These are phyloP conservation scores for Trimorus sp. DNA, from an alignment of 2,888 invertebrate genomes.

Conservation along the genomic window DNA sequence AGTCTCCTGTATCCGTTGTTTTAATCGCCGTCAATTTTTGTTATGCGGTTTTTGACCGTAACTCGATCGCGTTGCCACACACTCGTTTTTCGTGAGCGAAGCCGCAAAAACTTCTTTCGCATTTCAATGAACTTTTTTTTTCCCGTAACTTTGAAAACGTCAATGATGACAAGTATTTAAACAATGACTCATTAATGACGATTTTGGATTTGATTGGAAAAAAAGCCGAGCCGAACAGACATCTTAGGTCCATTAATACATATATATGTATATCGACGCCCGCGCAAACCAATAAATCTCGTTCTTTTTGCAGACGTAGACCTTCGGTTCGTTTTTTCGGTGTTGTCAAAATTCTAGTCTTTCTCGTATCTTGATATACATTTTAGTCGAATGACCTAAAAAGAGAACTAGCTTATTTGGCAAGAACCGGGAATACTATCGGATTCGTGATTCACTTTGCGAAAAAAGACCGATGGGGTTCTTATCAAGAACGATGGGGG, in stretches of 20 bases:
- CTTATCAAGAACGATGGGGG: not conserved
- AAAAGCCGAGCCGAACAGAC: not conserved
- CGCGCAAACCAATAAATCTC: conserved; percentile 17
- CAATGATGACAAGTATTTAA: too few species aligned
- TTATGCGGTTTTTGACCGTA: conserved; percentile 36
- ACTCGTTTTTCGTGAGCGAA: too few species aligned
- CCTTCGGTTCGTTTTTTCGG: conserved; percentile 23
- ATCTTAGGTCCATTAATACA: conserved; percentile 10
- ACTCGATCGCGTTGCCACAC: too few species aligned
- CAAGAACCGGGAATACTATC: conserved; percentile 17
- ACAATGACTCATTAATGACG: too few species aligned
- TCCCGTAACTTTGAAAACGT: too few species aligned
- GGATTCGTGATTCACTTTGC: not conserved
- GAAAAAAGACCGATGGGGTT: not conserved
- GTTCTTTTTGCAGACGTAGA: not conserved
- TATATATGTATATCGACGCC: conserved; percentile 16
- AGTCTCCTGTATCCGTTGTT: conserved; percentile 21
- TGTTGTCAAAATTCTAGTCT: conserved; percentile 5
- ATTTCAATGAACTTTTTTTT: too few species aligned
- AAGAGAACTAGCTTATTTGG: conserved; percentile 20
- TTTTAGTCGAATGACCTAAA: conserved; percentile 15
- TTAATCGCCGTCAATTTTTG: conserved; percentile 15
- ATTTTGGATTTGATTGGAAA: not conserved
- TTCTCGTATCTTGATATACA: not conserved
- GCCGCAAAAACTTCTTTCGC: too few species aligned